Conservation (phyloP, 2,113 vertebrate species). For the Jacana jacana region DNA sequence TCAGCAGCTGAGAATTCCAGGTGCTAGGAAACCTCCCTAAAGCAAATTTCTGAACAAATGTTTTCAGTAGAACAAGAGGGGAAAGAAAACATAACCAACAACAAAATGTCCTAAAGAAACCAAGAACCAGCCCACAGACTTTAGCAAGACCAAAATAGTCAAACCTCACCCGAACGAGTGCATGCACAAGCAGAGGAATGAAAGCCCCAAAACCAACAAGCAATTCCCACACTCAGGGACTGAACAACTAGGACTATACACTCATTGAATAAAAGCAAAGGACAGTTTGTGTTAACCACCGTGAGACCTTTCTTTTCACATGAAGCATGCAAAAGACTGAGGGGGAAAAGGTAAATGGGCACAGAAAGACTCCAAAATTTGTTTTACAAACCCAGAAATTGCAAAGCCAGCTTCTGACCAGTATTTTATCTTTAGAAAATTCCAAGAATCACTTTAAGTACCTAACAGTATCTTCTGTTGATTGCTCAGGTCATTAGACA, state of each 20-base stretch:
- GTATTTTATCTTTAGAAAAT: neutral
- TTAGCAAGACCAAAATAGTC: neutral
- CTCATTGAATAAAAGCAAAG: neutral
- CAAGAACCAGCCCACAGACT: neutral
- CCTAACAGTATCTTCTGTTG: constrained; percentile 12
- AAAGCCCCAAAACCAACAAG: neutral
- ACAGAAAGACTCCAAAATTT: neutral
- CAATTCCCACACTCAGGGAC: neutral
- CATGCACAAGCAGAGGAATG: neutral
- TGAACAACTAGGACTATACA: neutral
- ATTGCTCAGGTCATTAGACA: neutral
- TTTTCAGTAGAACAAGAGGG: neutral
- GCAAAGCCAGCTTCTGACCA: neutral
- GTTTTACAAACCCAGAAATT: neutral
- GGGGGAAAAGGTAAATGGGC: neutral
- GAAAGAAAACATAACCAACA: neutral
- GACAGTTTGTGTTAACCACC: neutral
- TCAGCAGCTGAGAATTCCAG: neutral
- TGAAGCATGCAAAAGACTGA: neutral
- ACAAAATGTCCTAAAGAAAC: neutral
- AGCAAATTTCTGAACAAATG: neutral
- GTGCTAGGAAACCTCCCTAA: neutral
- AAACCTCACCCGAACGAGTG: neutral
- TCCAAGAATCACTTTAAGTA: neutral
- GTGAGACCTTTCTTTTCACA: neutral